These are phyloP conservation scores for Nothoprocta pentlandii DNA, from an alignment of 2,113 vertebrate species.

Conservation along the genomic window DNA sequence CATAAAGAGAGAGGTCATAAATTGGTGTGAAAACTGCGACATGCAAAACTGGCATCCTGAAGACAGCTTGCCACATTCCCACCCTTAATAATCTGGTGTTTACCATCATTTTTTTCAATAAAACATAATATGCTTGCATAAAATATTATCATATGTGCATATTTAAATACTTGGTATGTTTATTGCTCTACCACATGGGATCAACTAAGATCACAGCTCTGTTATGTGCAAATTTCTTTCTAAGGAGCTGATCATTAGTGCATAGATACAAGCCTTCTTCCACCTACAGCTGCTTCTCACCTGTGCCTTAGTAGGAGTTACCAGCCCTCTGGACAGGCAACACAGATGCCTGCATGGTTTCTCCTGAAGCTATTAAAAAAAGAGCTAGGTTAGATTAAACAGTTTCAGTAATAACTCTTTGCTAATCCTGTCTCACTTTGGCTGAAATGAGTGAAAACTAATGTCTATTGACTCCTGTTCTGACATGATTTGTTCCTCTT, in stretches of 20 bases:
- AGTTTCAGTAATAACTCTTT: neutral
- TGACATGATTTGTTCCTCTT: conserved; percentile 48
- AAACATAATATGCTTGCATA: neutral
- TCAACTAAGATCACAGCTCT: neutral
- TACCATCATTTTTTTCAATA: neutral
- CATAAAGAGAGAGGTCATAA: conserved; percentile 10
- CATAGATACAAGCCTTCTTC: neutral
- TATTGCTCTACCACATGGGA: neutral
- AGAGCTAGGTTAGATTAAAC: neutral
- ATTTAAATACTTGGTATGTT: neutral
- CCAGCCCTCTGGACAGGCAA: neutral
- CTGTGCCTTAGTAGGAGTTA: neutral
- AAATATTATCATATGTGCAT: neutral
- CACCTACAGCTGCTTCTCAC: neutral
- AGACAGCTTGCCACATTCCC: neutral
- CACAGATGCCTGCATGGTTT: neutral
- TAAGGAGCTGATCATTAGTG: neutral
- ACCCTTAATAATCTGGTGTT: neutral
- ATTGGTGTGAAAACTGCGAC: neutral
- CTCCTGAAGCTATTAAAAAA: conserved; percentile 4
- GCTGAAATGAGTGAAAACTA: neutral
- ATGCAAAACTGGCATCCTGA: neutral
- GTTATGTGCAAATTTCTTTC: neutral
- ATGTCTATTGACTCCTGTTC: conserved; percentile 19
- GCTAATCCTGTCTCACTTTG: conserved; percentile 23